Percentiles rank a stretch among this genome's conserved stretches.
These are phyloP conservation scores for Scortum barcoo DNA, from an alignment of 2,113 vertebrate genomes.

Conservation along the genomic window DNA sequence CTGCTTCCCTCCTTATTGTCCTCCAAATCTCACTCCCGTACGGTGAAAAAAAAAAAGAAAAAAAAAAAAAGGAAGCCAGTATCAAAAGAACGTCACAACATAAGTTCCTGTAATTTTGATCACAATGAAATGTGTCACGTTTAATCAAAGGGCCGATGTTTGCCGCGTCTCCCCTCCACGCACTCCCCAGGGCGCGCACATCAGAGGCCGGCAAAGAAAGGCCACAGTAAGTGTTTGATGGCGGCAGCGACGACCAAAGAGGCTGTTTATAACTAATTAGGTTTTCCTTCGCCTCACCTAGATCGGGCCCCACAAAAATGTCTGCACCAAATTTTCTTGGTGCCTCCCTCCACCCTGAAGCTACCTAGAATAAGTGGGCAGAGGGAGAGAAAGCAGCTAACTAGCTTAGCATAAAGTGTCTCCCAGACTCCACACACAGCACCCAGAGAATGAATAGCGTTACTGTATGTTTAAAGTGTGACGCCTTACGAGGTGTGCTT, in stretches of 20 bases:
- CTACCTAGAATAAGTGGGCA: neutral
- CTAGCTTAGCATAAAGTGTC: constrained; percentile 37
- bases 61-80: no score
- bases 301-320: constrained; percentile 63
- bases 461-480: constrained; percentile 20
- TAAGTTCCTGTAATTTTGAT: constrained; percentile 58
- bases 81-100: constrained; percentile 43
- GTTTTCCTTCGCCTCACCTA: constrained; percentile 49
- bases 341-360: constrained; percentile 18
- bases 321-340: constrained; percentile 15
- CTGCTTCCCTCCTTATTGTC: constrained; percentile 27
- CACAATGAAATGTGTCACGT: constrained; percentile 52
- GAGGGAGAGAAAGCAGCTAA: neutral
- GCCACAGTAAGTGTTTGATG: constrained; percentile 58
- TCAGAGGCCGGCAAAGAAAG: constrained; percentile 63
- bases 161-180: constrained; percentile 15
- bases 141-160: constrained; percentile 63
- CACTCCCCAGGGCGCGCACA: constrained; percentile 46
- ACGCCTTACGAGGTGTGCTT: constrained; percentile 10
- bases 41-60: constrained; percentile 4
- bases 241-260: constrained; percentile 57
- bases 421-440: constrained; percentile 8
- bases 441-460: neutral
- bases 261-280: constrained; percentile 69
- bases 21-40: constrained; percentile 4